phyloP scores from a whole-genome alignment of 2,113 vertebrate species.

The Donacobius atricapilla region DNA sequence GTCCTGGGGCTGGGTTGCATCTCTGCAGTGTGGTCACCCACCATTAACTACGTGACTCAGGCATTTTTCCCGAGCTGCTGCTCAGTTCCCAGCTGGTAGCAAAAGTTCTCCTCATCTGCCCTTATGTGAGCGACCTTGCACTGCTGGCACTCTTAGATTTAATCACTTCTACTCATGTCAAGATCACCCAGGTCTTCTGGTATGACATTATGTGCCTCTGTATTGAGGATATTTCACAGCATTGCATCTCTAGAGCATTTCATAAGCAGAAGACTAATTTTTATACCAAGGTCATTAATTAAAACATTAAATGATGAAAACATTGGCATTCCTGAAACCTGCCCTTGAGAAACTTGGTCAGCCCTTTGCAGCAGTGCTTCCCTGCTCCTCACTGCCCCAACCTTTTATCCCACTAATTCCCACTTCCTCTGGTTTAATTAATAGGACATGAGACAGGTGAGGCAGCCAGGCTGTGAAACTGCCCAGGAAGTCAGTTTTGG shows the following conservation, averaged over 20 bases:
- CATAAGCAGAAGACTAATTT: slow-evolving; percentile 23
- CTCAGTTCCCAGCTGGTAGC: background rate
- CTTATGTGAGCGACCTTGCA: background rate
- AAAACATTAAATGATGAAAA: slow-evolving; percentile 18
- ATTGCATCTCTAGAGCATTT: background rate
- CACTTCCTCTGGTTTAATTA: background rate
- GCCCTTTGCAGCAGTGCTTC: background rate
- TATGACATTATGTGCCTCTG: background rate
- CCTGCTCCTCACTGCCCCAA: background rate
- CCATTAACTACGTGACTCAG: slow-evolving; percentile 24
- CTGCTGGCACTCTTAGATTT: background rate
- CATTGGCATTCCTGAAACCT: background rate
- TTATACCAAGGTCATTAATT: slow-evolving; percentile 20
- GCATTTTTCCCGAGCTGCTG: background rate
- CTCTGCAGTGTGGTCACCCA: slow-evolving; percentile 12
- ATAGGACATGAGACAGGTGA: background rate
- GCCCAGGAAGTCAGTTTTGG: background rate
- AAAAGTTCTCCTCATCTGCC: background rate
- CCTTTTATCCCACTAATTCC: background rate
- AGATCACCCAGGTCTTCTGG: slow-evolving; percentile 15
- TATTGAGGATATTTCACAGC: background rate
- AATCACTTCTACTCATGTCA: background rate
- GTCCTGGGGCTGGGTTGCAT: background rate
- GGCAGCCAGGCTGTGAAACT: background rate
- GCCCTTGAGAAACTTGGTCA: background rate